Conservation (phyloP, 2,888 invertebrate genomes). For the Nysson spinosus region DNA sequence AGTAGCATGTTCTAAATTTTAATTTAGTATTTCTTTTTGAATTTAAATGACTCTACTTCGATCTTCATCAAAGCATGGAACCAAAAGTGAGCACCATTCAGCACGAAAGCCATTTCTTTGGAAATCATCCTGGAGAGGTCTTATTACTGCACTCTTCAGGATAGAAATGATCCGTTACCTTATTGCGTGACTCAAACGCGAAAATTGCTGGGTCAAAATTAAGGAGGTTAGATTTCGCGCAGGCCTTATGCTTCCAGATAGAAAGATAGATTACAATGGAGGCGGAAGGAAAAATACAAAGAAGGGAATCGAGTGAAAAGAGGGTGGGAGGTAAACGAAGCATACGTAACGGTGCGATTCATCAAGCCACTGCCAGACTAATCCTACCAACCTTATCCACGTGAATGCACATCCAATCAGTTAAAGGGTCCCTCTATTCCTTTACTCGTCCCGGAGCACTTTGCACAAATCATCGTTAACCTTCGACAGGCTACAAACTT, state of each 20-base stretch:
- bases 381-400: conserved; percentile 39
- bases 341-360: conserved; percentile 48
- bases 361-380: conserved; percentile 43
- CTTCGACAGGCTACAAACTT: conserved; percentile 32
- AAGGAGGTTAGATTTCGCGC: conserved; percentile 17
- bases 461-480: conserved; percentile 43
- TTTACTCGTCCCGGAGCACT: conserved; percentile 30
- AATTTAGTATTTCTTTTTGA: too few species aligned
- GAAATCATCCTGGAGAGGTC: conserved; percentile 6
- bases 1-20: too few species aligned
- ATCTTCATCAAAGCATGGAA: too few species aligned
- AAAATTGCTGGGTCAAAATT: conserved; percentile 37
- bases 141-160: conserved; percentile 24
- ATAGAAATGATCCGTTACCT: conserved; percentile 39
- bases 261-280: conserved; percentile 22
- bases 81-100: neutral
- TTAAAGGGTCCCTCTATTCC: conserved; percentile 40
- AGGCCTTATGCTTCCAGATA: conserved; percentile 13
- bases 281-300: conserved; percentile 12
- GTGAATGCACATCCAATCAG: conserved; percentile 50
- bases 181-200: conserved; percentile 53
- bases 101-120: neutral
- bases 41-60: too few species aligned
- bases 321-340: conserved; percentile 30
- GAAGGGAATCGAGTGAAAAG: conserved; percentile 1